phyloP scores from a whole-genome alignment of 92 coral and sea anemone species.

The Actinernus sp. region DNA sequence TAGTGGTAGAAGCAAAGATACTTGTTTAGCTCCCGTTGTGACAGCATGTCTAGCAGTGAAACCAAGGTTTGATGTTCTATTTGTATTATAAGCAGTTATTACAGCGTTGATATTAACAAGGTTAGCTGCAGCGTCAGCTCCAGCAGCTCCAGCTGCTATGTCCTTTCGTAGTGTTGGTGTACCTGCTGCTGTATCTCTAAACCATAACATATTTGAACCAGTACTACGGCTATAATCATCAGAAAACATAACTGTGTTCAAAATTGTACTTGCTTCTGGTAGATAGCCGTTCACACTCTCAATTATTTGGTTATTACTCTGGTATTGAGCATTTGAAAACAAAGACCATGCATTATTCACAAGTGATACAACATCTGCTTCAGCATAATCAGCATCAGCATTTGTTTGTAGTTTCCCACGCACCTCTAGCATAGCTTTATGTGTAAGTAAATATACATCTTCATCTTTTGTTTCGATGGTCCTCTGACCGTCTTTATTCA shows the following conservation, averaged over 20 bases:
- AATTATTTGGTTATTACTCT: slow-evolving; percentile 1
- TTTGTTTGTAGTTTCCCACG: slow-evolving; percentile 3
- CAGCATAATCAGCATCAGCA: slow-evolving; percentile 1
- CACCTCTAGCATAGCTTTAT: neutral
- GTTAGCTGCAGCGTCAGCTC: too few relatives aligned
- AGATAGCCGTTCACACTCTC: slow-evolving; percentile 4
- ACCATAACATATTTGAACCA: neutral
- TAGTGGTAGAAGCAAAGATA: too few relatives aligned
- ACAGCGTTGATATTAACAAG: too few relatives aligned
- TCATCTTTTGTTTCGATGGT: slow-evolving; percentile 2
- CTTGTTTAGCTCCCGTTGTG: too few relatives aligned
- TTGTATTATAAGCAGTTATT: too few relatives aligned
- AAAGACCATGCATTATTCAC: neutral
- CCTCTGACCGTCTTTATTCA: slow-evolving; percentile 10
- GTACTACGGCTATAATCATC: slow-evolving; percentile 1
- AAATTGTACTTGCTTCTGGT: neutral
- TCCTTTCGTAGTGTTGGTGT: neutral
- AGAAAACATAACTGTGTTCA: neutral
- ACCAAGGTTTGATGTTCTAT: too few relatives aligned
- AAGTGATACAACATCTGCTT: neutral
- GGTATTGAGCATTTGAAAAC: slow-evolving; percentile 1
- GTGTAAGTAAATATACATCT: slow-evolving; percentile 6
- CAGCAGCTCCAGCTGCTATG: neutral
- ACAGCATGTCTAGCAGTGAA: too few relatives aligned
- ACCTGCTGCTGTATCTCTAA: slow-evolving; percentile 6